A percentile compares a stretch with the other conserved stretches of the same genome.
Conservation (phyloP, 2,888 invertebrate genomes). For the Hypolimnas misippus region DNA sequence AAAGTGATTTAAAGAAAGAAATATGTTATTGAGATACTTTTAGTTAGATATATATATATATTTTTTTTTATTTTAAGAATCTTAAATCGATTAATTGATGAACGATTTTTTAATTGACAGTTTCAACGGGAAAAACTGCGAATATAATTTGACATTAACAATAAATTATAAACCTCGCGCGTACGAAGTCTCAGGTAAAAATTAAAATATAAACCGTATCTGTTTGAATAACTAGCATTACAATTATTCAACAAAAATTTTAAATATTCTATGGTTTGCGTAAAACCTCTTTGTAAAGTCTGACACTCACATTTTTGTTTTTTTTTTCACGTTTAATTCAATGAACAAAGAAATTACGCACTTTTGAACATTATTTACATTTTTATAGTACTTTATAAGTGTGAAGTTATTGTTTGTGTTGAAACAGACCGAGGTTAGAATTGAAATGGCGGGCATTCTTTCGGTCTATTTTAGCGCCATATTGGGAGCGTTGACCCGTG, state of each 20-base stretch:
- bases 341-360: constrained; percentile 1
- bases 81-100: no score
- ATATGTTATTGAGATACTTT: no score
- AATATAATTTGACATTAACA: background rate
- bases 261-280: no score
- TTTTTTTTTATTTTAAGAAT: no score
- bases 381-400: constrained; percentile 43
- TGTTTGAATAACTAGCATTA: background rate
- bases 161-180: background rate
- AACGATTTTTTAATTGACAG: no score
- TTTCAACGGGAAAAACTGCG: no score
- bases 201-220: background rate
- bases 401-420: constrained; percentile 52
- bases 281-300: background rate
- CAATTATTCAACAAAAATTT: no score
- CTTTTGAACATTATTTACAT: constrained; percentile 25
- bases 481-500: constrained; percentile 69
- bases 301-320: background rate
- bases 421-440: constrained; percentile 77
- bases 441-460: constrained; percentile 79
- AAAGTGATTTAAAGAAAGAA: no score
- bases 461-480: constrained; percentile 81
- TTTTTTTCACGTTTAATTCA: background rate
- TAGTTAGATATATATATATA: no score
- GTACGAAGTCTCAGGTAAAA: no score